These are phyloP conservation scores for Amia ocellicauda DNA, from an alignment of 2,113 vertebrate genomes.

Conservation along the genomic window DNA sequence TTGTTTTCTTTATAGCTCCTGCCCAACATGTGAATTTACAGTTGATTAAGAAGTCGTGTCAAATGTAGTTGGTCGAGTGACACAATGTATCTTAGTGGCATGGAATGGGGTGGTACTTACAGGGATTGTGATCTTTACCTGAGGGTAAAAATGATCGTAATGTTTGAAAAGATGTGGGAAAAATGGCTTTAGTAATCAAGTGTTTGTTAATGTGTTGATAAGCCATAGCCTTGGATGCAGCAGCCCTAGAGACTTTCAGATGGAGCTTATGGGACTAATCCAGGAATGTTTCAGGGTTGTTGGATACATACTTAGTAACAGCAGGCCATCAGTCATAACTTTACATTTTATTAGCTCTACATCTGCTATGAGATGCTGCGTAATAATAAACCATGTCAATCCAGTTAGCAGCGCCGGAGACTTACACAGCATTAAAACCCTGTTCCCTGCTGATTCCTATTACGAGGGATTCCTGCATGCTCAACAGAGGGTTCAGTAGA, in stretches of 20 bases:
- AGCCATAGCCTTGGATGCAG: background rate
- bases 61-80: too few relatives aligned
- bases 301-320: background rate
- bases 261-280: background rate
- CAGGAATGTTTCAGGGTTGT: background rate
- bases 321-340: background rate
- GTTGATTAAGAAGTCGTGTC: too few relatives aligned
- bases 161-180: too few relatives aligned
- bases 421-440: slow-evolving; percentile 1
- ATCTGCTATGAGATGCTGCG: background rate
- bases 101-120: too few relatives aligned
- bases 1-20: too few relatives aligned
- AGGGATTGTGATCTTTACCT: too few relatives aligned
- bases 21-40: too few relatives aligned
- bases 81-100: too few relatives aligned
- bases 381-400: slow-evolving; percentile 7
- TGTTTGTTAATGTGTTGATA: too few relatives aligned
- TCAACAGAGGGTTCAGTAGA: background rate
- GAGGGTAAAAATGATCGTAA: too few relatives aligned
- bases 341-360: slow-evolving; percentile 3
- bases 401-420: background rate
- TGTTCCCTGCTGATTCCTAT: slow-evolving; percentile 4
- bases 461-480: background rate
- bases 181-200: too few relatives aligned
- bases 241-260: background rate